These are phyloP conservation scores for Struthidea cinerea DNA, from an alignment of 2,113 vertebrate genomes.

Conservation along the genomic window DNA sequence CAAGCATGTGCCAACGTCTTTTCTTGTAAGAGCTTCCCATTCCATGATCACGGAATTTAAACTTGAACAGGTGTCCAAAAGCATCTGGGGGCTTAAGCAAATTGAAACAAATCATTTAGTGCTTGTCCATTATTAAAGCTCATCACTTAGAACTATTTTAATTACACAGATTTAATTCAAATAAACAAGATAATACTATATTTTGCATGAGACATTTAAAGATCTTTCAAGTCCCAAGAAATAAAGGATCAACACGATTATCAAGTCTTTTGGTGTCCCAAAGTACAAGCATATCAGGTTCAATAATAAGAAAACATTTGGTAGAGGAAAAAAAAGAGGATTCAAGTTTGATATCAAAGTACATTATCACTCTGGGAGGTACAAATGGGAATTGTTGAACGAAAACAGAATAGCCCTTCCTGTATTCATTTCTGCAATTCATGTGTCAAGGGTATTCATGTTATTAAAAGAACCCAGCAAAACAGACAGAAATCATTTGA, in stretches of 20 bases:
- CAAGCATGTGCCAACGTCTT: not conserved
- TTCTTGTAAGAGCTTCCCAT: not conserved
- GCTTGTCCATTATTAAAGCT: not conserved
- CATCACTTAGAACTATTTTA: not conserved
- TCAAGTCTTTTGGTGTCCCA: not conserved
- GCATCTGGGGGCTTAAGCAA: not conserved
- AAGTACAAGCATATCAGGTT: slow-evolving; percentile 5
- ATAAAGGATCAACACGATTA: not conserved
- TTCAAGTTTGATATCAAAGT: not conserved
- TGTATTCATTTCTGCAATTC: not conserved
- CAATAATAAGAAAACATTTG: not conserved
- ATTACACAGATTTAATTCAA: not conserved
- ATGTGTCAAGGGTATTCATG: not conserved
- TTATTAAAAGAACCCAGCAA: not conserved
- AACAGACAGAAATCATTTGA: not conserved
- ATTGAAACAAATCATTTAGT: not conserved
- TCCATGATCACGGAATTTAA: not conserved
- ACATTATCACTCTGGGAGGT: not conserved
- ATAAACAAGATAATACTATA: not conserved
- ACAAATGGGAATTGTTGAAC: not conserved
- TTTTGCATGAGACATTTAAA: not conserved
- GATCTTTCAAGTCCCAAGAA: not conserved
- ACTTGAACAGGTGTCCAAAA: not conserved
- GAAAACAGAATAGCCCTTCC: not conserved
- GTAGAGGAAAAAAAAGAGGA: not conserved